Conservation (phyloP, 1,140 invertebrate genomes). For the Meloidogyne hapla region DNA sequence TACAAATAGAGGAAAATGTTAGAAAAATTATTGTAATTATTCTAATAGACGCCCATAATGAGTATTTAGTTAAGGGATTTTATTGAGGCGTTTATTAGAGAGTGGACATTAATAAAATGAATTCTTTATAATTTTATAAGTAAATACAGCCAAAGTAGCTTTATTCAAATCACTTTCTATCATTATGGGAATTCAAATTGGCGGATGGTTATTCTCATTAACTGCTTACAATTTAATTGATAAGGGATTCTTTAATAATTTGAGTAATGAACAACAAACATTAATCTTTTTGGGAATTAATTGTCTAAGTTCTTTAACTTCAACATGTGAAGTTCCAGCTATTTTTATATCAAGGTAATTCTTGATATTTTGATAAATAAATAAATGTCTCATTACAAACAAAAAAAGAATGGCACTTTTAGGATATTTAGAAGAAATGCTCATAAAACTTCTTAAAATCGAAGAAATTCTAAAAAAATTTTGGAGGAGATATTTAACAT, state of each 20-base stretch:
- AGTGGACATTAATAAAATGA: not conserved
- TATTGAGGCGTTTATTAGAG: not conserved
- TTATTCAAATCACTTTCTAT: not conserved
- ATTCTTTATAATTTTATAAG: not conserved
- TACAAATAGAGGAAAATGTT: not conserved
- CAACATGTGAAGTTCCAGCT: constrained; percentile 10
- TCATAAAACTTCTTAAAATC: too few relatives aligned
- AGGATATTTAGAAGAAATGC: too few relatives aligned
- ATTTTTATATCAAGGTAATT: constrained; percentile 9
- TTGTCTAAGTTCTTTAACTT: constrained; percentile 4
- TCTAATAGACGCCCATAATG: too few relatives aligned
- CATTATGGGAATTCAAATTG: not conserved
- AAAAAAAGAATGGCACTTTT: too few relatives aligned
- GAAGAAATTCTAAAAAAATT: too few relatives aligned
- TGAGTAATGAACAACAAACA: not conserved
- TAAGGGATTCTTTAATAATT: not conserved
- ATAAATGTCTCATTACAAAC: too few relatives aligned
- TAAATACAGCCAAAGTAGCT: not conserved
- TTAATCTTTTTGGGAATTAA: not conserved
- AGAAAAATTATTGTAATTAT: not conserved
- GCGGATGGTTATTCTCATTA: not conserved
- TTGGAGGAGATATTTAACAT: too few relatives aligned
- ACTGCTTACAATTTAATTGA: not conserved
- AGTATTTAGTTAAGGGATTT: too few relatives aligned
- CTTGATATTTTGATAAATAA: not conserved